Percentiles rank a stretch among this genome's conserved stretches.
phyloP scores from a whole-genome alignment of 1,140 invertebrate genomes.

The Paraescarpia echinospica region DNA sequence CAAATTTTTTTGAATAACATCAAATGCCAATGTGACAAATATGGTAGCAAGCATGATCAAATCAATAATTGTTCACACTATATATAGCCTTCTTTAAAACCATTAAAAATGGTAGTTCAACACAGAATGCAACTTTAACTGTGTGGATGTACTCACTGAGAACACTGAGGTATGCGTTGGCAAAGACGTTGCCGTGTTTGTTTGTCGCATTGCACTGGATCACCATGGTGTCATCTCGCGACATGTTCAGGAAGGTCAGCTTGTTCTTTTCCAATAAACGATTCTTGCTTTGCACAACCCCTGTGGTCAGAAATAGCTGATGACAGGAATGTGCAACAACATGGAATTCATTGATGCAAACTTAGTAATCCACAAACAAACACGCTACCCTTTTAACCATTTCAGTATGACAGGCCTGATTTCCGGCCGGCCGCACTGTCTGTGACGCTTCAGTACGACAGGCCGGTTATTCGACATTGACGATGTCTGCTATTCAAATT shows the following conservation, averaged over 20 bases:
- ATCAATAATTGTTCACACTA: too few relatives aligned
- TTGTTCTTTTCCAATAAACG: constrained; percentile 65
- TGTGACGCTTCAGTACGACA: too few relatives aligned
- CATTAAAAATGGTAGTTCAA: too few relatives aligned
- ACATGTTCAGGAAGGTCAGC: constrained; percentile 80
- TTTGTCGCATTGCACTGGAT: constrained; percentile 99
- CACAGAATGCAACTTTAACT: too few relatives aligned
- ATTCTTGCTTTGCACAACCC: constrained; percentile 53
- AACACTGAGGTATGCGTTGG: constrained; percentile 97
- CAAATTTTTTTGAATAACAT: too few relatives aligned
- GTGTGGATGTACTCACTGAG: constrained; percentile 33
- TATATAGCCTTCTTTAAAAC: too few relatives aligned
- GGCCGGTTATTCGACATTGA: too few relatives aligned
- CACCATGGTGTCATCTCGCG: constrained; percentile 92
- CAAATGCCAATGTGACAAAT: too few relatives aligned
- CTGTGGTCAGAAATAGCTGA: constrained; percentile 6
- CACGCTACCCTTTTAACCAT: background rate
- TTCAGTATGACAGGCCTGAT: too few relatives aligned
- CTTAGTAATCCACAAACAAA: background rate
- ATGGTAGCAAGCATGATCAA: too few relatives aligned
- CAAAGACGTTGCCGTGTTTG: constrained; percentile 93
- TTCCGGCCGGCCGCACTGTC: too few relatives aligned
- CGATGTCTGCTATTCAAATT: too few relatives aligned
- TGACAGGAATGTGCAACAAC: background rate
- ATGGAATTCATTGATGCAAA: background rate